Evolutionary conservation across 2,888 invertebrate genomes (phyloP).

Genomic region (Drosophila paranaensis): DNA sequence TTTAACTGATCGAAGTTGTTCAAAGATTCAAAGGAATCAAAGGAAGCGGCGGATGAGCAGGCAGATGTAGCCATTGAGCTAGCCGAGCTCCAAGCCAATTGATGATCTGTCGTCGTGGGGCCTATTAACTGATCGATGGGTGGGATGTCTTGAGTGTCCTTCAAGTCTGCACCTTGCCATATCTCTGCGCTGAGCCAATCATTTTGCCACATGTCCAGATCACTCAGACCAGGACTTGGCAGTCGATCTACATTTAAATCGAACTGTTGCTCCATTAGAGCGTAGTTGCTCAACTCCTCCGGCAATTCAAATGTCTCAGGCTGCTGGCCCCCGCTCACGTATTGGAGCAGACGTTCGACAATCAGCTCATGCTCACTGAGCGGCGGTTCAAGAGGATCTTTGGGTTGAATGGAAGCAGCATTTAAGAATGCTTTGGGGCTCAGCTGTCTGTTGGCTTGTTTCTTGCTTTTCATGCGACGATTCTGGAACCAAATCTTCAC

Average conservation of each 20-base stretch:
- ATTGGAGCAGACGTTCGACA: slow-evolving; percentile 69
- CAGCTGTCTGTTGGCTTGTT: slow-evolving; percentile 38
- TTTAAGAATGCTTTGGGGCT: slow-evolving; percentile 5
- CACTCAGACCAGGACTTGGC: background rate
- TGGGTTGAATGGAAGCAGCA: background rate
- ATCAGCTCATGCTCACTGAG: slow-evolving; percentile 57
- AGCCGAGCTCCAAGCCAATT: slow-evolving; percentile 40
- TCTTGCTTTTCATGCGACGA: slow-evolving; percentile 91
- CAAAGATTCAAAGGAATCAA: slow-evolving; percentile 38
- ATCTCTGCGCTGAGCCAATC: slow-evolving; percentile 13
- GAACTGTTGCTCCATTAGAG: background rate
- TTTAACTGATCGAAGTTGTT: slow-evolving; percentile 3
- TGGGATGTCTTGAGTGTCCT: background rate
- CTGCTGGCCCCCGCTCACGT: slow-evolving; percentile 13
- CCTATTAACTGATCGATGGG: slow-evolving; percentile 13
- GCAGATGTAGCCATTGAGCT: slow-evolving; percentile 32
- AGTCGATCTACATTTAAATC: background rate
- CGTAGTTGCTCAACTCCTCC: slow-evolving; percentile 1
- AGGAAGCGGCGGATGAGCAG: slow-evolving; percentile 27
- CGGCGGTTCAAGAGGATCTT: background rate
- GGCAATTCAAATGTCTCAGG: background rate
- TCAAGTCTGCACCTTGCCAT: background rate
- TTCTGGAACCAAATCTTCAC: slow-evolving; percentile 95
- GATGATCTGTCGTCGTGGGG: slow-evolving; percentile 11
- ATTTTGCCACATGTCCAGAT: background rate